phyloP scores from a whole-genome alignment of 2,797 vertebrate species.

The Trachops cirrhosus region DNA sequence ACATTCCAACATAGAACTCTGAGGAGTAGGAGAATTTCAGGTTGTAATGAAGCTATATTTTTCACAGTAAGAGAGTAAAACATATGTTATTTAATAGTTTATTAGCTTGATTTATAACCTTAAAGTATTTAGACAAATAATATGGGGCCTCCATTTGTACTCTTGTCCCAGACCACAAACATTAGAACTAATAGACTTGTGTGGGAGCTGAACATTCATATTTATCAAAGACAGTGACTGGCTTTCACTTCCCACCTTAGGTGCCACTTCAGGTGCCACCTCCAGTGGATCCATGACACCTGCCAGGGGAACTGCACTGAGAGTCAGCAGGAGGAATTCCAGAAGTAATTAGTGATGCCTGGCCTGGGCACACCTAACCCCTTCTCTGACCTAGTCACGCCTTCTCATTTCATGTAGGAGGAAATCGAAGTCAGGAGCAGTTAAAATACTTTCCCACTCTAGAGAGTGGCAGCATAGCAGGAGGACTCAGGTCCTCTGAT shows the following conservation, averaged over 20 bases:
- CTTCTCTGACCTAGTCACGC: background rate
- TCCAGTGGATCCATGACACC: background rate
- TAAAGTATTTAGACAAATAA: conserved; percentile 16
- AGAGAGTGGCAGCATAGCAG: background rate
- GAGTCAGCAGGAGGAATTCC: background rate
- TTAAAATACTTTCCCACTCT: background rate
- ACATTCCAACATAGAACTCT: background rate
- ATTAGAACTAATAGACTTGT: background rate
- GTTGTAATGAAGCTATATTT: background rate
- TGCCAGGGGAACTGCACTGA: background rate
- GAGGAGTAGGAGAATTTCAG: background rate
- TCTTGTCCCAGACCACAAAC: background rate
- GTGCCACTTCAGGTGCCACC: background rate
- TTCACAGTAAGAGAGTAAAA: background rate
- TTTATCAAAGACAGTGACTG: background rate
- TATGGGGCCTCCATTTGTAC: background rate
- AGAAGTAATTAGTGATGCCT: background rate
- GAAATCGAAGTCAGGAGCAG: background rate
- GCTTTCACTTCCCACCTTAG: background rate
- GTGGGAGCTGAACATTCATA: background rate
- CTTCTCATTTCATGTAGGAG: background rate
- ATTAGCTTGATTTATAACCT: background rate
- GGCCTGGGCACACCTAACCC: background rate
- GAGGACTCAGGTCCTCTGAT: background rate
- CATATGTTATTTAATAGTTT: background rate